These are phyloP conservation scores for Nothocercus julius DNA, from an alignment of 2,113 vertebrate genomes.

Conservation along the genomic window DNA sequence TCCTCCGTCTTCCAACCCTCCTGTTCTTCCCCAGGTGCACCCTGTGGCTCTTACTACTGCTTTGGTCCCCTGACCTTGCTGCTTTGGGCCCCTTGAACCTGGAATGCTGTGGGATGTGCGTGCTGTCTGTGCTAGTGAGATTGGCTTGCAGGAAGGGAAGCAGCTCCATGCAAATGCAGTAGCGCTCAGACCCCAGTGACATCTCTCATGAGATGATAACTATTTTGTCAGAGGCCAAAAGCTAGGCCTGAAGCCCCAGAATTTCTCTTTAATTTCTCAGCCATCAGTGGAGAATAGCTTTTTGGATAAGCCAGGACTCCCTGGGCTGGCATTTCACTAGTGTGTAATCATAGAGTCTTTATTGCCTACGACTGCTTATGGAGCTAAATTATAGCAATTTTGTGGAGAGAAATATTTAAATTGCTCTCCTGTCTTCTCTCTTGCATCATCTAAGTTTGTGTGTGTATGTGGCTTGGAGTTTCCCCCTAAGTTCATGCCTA, in stretches of 20 bases:
- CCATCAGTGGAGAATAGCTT: neutral
- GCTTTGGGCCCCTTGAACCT: neutral
- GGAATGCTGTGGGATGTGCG: neutral
- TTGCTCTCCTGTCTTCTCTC: constrained; percentile 59
- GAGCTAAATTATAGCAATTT: constrained; percentile 69
- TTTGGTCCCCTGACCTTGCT: neutral
- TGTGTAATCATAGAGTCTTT: constrained; percentile 57
- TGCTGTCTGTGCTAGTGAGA: neutral
- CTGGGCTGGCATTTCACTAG: constrained; percentile 9
- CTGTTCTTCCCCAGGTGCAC: neutral
- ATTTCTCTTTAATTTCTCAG: neutral
- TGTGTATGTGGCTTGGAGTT: constrained; percentile 30
- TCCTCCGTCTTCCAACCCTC: neutral
- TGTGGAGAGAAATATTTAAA: constrained; percentile 62
- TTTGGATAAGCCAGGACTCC: constrained; percentile 4
- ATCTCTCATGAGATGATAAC: neutral
- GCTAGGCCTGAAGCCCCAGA: neutral
- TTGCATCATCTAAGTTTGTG: constrained; percentile 28
- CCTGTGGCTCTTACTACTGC: neutral
- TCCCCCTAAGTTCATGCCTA: constrained; percentile 45
- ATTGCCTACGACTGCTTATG: constrained; percentile 2
- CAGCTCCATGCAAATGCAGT: neutral
- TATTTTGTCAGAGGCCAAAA: neutral
- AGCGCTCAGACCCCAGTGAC: neutral
- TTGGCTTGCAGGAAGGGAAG: neutral